phyloP scores from a whole-genome alignment of 1,140 invertebrate species.

The Chlorops oryzae region DNA sequence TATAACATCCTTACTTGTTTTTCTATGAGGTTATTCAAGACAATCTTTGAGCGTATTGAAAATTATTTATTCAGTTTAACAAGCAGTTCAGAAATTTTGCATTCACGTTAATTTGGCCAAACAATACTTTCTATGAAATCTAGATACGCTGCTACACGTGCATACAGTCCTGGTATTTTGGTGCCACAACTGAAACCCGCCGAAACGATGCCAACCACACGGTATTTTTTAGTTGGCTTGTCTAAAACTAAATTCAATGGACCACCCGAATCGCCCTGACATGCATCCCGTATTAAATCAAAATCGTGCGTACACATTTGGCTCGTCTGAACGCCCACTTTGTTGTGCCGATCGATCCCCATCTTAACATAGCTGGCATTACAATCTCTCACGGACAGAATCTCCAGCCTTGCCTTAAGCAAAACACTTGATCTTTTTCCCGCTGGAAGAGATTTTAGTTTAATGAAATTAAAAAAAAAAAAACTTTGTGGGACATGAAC shows the following conservation, averaged over 20 bases:
- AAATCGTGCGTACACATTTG: constrained; percentile 50
- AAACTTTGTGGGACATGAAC: no score
- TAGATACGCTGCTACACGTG: constrained; percentile 55
- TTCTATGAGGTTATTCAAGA: no score
- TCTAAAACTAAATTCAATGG: constrained; percentile 51
- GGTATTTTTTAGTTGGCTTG: constrained; percentile 19
- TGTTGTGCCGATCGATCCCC: not conserved
- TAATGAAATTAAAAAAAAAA: no score
- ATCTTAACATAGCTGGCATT: not conserved
- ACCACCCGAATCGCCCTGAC: constrained; percentile 62
- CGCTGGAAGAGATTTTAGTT: no score
- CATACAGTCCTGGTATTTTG: constrained; percentile 58
- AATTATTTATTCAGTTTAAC: not conserved
- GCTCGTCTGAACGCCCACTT: no score
- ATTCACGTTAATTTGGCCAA: constrained; percentile 48
- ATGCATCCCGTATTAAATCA: constrained; percentile 56
- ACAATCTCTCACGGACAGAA: not conserved
- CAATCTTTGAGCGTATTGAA: no score
- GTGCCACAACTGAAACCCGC: constrained; percentile 62
- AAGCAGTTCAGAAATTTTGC: not conserved
- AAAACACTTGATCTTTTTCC: not conserved
- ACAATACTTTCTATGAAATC: constrained; percentile 61
- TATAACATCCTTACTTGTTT: no score
- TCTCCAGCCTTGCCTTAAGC: not conserved
- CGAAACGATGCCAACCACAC: constrained; percentile 55